Base-by-base conservation (phyloP, 2,888 invertebrate genomes). In the Leptogaster cylindrica region DNA sequence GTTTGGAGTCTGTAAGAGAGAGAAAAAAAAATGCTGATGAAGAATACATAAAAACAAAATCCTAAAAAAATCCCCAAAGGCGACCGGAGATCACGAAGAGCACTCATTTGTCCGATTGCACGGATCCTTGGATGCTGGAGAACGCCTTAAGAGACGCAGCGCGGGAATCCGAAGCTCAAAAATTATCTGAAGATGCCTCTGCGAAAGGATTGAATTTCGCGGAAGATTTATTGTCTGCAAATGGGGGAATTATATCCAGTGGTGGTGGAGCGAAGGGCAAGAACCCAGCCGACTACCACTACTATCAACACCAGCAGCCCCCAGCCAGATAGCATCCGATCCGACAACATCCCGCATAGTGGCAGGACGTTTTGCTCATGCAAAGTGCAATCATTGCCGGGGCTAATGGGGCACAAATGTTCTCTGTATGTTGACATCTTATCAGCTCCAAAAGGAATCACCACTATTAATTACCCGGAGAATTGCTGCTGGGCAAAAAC, bases 171-270 rank as follows among this genome's bases (percentile, higher is more conserved):
- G 10, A n/a, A 10, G 39, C 14, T 39, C 4, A 39, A 31, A 41
- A 41, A 41, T 41, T 41, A 12, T 41, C 16, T 14, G 31, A 12
- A 18, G n/a, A 41, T 61, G 61, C 44, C 28, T 28, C 44, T 27
- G 28, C 27, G 28, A 44, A 69, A 44, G 46, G 66, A 63, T 50
- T 66, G 66, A 28, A 69, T 69, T 66, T 50, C 51, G 52, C 63
- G 52, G 20, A 66, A 69, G 68, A 69, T 69, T 69, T 69, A 69
- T 63, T 44, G 63, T 63, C 66, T 66, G 66, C 44, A 41, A 55
- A 69, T 63, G 68, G 52, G 66, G 52, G 64, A 69, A 46, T 63
- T 69, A 23, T 69, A 66, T 66, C 66, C 10, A n/a, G n/a, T n/a
- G 66, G 50, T 48, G 51, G 68, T 44, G 66, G 10, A 52, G 46